Evolutionary conservation across 2,888 invertebrate species (phyloP).

Genomic region (Drosophila affinis): DNA sequence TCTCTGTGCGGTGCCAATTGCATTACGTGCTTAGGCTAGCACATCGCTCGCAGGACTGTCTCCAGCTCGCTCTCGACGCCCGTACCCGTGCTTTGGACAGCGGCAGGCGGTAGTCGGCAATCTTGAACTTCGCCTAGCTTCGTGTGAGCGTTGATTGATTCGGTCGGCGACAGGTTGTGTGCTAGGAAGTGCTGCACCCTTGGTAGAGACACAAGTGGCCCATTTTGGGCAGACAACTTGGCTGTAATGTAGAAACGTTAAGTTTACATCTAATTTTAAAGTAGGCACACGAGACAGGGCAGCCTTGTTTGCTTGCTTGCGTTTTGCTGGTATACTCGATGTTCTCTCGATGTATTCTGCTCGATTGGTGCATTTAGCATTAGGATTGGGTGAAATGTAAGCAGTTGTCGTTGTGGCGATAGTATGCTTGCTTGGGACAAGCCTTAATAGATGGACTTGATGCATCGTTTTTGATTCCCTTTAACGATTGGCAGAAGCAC

Average conservation of each 20-base stretch:
- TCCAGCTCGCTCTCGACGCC: slow-evolving; percentile 10
- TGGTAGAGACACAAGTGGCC: slow-evolving; percentile 10
- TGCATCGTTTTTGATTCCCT: slow-evolving; percentile 80
- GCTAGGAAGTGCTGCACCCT: slow-evolving; percentile 13
- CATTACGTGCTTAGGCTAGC: slow-evolving; percentile 58
- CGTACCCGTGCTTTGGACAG: background rate
- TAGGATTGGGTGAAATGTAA: slow-evolving; percentile 6
- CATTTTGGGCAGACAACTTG: slow-evolving; percentile 27
- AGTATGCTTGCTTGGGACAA: slow-evolving; percentile 26
- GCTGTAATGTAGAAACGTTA: slow-evolving; percentile 66
- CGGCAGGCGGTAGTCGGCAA: slow-evolving; percentile 7
- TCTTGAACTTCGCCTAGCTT: slow-evolving; percentile 3
- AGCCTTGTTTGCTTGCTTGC: slow-evolving; percentile 21
- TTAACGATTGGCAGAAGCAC: slow-evolving; percentile 74
- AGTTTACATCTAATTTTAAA: slow-evolving; percentile 39
- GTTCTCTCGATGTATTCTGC: slow-evolving; percentile 19
- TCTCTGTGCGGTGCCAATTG: slow-evolving; percentile 73
- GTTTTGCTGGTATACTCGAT: slow-evolving; percentile 25
- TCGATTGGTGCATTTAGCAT: slow-evolving; percentile 13
- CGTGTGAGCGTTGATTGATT: slow-evolving; percentile 3
- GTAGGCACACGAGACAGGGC: slow-evolving; percentile 10
- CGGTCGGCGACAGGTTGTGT: slow-evolving; percentile 18
- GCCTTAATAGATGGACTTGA: slow-evolving; percentile 70
- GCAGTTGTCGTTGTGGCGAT: slow-evolving; percentile 50
- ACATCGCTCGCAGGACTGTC: slow-evolving; percentile 11